phyloP scores from a whole-genome alignment of 2,888 invertebrate species.

The Harmothoe impar region DNA sequence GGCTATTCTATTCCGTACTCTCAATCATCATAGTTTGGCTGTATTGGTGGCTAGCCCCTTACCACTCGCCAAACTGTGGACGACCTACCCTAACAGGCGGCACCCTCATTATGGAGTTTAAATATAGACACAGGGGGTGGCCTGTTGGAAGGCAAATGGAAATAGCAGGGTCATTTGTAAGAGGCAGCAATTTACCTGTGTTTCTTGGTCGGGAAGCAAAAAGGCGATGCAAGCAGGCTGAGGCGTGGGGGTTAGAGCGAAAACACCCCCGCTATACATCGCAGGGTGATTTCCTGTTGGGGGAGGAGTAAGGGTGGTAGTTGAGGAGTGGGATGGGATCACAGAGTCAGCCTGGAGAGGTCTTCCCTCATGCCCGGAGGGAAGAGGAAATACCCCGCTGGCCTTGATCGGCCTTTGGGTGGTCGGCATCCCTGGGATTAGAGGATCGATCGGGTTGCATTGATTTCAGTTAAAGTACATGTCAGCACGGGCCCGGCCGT shows the following conservation, averaged over 20 bases:
- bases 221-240: too few species aligned
- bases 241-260: too few species aligned
- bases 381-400: too few species aligned
- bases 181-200: background rate
- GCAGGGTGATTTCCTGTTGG: background rate
- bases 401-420: background rate
- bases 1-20: background rate
- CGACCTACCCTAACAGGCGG: background rate
- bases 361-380: too few species aligned
- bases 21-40: slow-evolving; percentile 35
- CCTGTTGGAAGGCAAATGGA: background rate
- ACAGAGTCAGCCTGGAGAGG: background rate
- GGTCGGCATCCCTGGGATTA: slow-evolving; percentile 8
- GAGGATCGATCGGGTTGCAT: slow-evolving; percentile 38
- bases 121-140: background rate
- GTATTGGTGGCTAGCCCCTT: background rate
- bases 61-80: background rate
- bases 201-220: background rate
- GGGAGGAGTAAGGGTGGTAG: background rate
- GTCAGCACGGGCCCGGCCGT: background rate
- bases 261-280: too few species aligned
- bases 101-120: background rate
- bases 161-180: background rate
- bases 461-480: slow-evolving; percentile 54
- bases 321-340: background rate